Evolutionary conservation across 1,140 invertebrate genomes (phyloP).

Genomic region (Heliconius eleuchia): DNA sequence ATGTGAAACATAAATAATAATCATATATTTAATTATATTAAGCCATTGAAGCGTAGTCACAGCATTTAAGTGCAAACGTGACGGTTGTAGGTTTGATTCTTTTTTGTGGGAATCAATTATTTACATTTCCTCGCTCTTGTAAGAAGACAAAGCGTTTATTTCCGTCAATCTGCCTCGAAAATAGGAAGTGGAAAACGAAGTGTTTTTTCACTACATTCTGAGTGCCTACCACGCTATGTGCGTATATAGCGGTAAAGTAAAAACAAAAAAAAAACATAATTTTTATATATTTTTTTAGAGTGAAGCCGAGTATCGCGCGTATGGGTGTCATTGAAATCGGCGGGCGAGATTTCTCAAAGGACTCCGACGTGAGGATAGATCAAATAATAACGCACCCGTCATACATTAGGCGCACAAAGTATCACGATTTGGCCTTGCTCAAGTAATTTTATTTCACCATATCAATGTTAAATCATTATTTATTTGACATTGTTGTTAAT

Average conservation of each 20-base stretch:
- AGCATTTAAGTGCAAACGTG: not conserved
- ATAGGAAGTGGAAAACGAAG: too few species aligned
- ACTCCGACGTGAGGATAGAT: constrained; percentile 61
- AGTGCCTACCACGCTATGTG: not conserved
- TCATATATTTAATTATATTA: too few species aligned
- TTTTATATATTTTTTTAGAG: constrained; percentile 43
- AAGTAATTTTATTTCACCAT: constrained; percentile 53
- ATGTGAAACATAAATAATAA: too few species aligned
- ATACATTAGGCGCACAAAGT: constrained; percentile 75
- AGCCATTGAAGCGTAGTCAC: too few species aligned
- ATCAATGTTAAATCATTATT: constrained; percentile 19
- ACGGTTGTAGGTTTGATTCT: too few species aligned
- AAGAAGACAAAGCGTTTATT: too few species aligned
- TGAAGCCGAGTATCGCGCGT: constrained; percentile 60
- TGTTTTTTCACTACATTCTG: too few species aligned
- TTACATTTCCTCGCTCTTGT: too few species aligned
- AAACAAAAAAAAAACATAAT: not conserved
- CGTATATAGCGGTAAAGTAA: not conserved
- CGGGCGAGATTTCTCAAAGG: constrained; percentile 40
- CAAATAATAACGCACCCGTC: constrained; percentile 72
- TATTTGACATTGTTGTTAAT: not conserved
- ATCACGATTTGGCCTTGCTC: constrained; percentile 84
- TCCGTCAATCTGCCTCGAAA: too few species aligned
- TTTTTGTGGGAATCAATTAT: too few species aligned
- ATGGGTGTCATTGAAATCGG: constrained; percentile 60